A percentile compares a stretch with the other conserved stretches of the same genome.
Conservation (phyloP, 2,888 invertebrate species). For the Diplolepis rosae region DNA sequence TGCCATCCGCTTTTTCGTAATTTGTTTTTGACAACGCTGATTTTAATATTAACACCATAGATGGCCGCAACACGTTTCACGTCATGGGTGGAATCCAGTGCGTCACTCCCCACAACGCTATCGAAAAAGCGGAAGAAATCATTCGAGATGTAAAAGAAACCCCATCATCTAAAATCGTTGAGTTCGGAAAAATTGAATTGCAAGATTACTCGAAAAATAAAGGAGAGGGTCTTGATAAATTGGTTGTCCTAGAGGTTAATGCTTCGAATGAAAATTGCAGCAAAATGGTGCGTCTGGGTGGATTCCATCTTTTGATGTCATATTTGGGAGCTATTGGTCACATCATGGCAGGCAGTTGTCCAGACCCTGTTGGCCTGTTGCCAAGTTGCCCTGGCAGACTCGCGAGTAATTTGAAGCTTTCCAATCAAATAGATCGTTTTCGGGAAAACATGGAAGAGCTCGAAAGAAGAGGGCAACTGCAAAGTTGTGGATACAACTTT, state of each 20-base stretch:
- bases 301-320: slow-evolving; percentile 53
- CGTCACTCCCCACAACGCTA: slow-evolving; percentile 11
- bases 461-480: neutral
- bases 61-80: too few species aligned
- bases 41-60: too few species aligned
- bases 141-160: neutral
- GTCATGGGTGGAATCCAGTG: too few species aligned
- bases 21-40: too few species aligned
- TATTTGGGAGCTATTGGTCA: slow-evolving; percentile 48
- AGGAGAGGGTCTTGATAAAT: neutral
- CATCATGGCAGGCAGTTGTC: slow-evolving; percentile 50
- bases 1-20: too few species aligned
- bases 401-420: too few species aligned
- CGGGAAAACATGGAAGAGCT: neutral
- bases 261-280: neutral
- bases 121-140: neutral
- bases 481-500: slow-evolving; percentile 47
- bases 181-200: neutral
- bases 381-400: too few species aligned
- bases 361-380: too few species aligned
- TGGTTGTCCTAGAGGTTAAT: neutral
- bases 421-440: slow-evolving; percentile 31
- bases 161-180: neutral
- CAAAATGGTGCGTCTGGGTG: slow-evolving; percentile 47
- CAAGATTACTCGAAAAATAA: neutral